Evolutionary conservation across 2,113 vertebrate genomes (phyloP).

Genomic region (Coracopsis vasa): DNA sequence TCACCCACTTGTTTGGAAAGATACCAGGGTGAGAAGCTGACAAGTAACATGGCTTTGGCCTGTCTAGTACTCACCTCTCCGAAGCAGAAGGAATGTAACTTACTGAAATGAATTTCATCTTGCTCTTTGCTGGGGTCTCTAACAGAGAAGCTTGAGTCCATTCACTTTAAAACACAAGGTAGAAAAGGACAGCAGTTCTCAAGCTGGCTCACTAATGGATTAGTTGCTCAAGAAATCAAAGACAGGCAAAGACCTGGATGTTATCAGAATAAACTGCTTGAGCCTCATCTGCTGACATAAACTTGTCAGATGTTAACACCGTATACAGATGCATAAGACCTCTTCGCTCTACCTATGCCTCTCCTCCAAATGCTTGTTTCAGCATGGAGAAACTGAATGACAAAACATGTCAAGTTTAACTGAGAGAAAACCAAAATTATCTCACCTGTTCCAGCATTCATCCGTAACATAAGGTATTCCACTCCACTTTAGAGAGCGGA

Average conservation of each 20-base stretch:
- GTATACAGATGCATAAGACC: neutral
- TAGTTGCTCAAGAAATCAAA: neutral
- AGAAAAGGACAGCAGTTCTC: neutral
- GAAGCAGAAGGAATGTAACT: neutral
- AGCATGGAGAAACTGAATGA: neutral
- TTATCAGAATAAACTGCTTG: neutral
- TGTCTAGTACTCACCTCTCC: neutral
- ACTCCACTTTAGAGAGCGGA: neutral
- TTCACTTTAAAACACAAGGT: neutral
- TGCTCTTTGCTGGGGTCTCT: neutral
- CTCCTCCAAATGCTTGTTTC: neutral
- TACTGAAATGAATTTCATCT: neutral
- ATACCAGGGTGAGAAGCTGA: neutral
- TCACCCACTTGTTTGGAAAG: neutral
- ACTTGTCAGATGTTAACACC: neutral
- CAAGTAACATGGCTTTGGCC: neutral
- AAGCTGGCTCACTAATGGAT: neutral
- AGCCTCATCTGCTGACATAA: neutral
- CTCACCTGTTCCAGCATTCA: neutral
- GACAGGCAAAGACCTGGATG: neutral
- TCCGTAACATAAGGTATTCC: neutral
- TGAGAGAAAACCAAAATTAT: neutral
- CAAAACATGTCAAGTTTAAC: neutral
- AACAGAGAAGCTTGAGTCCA: rapidly evolving
- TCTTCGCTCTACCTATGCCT: neutral